Evolutionary conservation across 2,113 vertebrate genomes (phyloP).

Genomic region (Ptyas mucosa): DNA sequence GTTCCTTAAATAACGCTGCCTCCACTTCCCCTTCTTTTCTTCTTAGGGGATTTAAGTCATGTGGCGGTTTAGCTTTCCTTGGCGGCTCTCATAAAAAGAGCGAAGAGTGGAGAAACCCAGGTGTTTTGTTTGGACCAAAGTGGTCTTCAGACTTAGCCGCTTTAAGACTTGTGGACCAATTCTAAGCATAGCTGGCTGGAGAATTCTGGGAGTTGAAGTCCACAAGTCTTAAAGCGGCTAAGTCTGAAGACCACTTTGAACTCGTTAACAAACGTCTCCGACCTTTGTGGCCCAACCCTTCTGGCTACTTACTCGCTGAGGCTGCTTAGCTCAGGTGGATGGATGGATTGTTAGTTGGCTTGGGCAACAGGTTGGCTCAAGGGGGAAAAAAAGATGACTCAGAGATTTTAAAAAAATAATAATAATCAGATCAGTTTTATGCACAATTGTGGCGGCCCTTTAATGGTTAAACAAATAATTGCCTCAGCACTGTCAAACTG

Average conservation of each 20-base stretch:
- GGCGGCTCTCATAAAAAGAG: background rate
- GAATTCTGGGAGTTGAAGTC: no score
- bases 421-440: background rate
- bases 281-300: background rate
- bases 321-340: background rate
- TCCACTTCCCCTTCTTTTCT: background rate
- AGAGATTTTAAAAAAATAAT: background rate
- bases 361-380: background rate
- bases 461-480: no score
- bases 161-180: no score
- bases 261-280: background rate
- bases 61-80: background rate
- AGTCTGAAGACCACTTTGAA: no score
- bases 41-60: background rate
- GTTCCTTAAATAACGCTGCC: background rate
- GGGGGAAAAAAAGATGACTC: background rate
- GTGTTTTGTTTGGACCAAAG: background rate
- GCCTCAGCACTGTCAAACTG: no score
- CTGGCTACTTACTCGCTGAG: background rate
- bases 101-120: background rate
- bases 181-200: no score
- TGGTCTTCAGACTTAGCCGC: no score
- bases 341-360: background rate
- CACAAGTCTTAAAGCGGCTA: no score
- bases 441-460: no score